Evolutionary conservation across 1,140 invertebrate species (phyloP), one percentile per base, ranked within the genome.

Genomic region (Zeugodacus cucurbitae): DNA sequence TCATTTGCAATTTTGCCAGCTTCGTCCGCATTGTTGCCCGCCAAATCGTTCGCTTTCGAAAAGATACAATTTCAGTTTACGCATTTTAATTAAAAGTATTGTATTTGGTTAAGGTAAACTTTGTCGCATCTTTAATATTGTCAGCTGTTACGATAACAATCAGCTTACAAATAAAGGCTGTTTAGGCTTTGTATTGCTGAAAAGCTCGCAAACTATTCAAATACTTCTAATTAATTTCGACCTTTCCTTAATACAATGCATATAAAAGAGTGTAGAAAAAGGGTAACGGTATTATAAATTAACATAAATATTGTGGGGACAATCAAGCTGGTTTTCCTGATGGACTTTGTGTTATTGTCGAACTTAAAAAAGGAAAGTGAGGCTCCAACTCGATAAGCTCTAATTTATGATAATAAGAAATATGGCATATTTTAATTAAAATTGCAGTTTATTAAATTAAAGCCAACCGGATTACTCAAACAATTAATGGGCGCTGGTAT

Each of bases 81-180:
- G 74, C 74, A 82, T 44, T 82, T 82, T 82, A 82, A 82, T 82
- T 82, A 82, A 82, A 82, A 82, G 74, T 82, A 82, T 70, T 70
- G 26, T 70, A 26, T 82, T 82, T 82, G 34, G 37, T 82, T 82
- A 48, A 44, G 37, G 74, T 29, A 82, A 82, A 82, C 74, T 82
- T 82, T 82, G 20, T 11, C 41, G 74, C 26, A 54, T 82, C 11
- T 26, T 22, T 8, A 4, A 48, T 11, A 26, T 48, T 44, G 37
- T 10, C 74, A 82, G 74, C 74, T 48, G 74, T 26, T 48, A 48
- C 41, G 37, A 26, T 26, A 48, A 48, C 41, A 78, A 26, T 11
- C 29, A 74, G 8, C 8, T 54, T 54, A 17, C 20, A 17, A 17
- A 54, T 41, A 26, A 82, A 48, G 1, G n/a, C 22, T n/a, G 22